These are phyloP conservation scores for Brachynemurus nebulosus DNA, from an alignment of 2,888 invertebrate species.

Conservation along the genomic window DNA sequence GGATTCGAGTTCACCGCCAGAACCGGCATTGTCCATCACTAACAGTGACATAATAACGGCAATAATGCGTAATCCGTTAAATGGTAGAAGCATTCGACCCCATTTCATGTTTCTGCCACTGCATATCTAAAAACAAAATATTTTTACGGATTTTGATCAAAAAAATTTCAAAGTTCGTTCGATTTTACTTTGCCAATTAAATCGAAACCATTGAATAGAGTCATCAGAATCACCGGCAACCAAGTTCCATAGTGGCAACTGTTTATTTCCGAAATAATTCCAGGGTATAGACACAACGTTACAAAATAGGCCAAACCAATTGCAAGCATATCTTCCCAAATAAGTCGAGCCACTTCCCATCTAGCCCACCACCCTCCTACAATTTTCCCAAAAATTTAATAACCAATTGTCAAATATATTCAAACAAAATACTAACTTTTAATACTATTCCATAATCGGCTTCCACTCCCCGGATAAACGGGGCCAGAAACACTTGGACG, in stretches of 20 bases:
- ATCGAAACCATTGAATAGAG: conserved; percentile 76
- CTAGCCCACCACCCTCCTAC: conserved; percentile 56
- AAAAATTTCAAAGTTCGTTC: no score
- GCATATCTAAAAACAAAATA: conserved; percentile 22
- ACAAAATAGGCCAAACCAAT: conserved; percentile 82
- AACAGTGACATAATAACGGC: conserved; percentile 4
- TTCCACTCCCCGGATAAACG: conserved; percentile 25
- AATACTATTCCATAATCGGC: conserved; percentile 36
- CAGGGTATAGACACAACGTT: conserved; percentile 79
- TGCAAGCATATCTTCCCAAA: conserved; percentile 83
- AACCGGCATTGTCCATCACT: conserved; percentile 16
- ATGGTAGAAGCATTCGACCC: conserved; percentile 6
- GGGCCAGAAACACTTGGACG: conserved; percentile 30
- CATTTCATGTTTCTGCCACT: conserved; percentile 11
- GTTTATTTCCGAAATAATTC: conserved; percentile 76
- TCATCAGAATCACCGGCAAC: conserved; percentile 88
- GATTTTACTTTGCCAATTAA: conserved; percentile 55
- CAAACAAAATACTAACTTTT: conserved; percentile 29
- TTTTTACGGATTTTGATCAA: no score
- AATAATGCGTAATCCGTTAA: conserved; percentile 7
- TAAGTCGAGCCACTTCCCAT: conserved; percentile 67
- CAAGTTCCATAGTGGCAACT: conserved; percentile 72
- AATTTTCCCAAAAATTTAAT: conserved; percentile 18
- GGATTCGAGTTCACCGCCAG: conserved; percentile 33
- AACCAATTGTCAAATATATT: neutral